A percentile compares a stretch with the other conserved stretches of the same genome.
These are phyloP conservation scores for Neofelis nebulosa DNA, from an alignment of 2,113 vertebrate species.

Conservation along the genomic window DNA sequence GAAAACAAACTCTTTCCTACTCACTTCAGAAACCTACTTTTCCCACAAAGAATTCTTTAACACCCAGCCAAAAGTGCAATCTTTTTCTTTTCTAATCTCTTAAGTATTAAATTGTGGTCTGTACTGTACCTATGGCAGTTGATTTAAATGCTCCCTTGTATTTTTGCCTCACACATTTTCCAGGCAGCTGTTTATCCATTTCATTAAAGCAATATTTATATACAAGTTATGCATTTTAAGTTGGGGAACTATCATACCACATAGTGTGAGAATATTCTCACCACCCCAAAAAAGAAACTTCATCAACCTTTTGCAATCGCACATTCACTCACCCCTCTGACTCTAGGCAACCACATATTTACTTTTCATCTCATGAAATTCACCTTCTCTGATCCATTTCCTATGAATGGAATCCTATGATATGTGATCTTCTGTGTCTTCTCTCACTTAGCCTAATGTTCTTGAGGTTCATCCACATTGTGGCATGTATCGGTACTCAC, in stretches of 20 bases:
- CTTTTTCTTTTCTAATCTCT: background rate
- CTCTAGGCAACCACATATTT: background rate
- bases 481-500: background rate
- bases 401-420: background rate
- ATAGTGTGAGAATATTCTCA: background rate
- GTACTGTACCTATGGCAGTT: background rate
- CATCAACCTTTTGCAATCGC: too few species aligned
- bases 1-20: background rate
- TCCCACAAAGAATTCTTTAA: constrained; percentile 39
- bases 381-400: background rate
- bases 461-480: background rate
- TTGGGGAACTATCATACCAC: background rate
- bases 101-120: background rate
- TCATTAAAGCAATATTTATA: background rate
- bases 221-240: background rate
- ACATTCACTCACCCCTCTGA: background rate
- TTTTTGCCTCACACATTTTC: constrained; percentile 18
- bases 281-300: background rate
- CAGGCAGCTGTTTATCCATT: background rate
- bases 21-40: background rate
- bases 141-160: background rate
- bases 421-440: background rate
- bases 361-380: background rate
- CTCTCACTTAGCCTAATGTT: background rate
- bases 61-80: background rate